Evolutionary conservation across 2,888 invertebrate genomes (phyloP).

Genomic region (Helleia helle): DNA sequence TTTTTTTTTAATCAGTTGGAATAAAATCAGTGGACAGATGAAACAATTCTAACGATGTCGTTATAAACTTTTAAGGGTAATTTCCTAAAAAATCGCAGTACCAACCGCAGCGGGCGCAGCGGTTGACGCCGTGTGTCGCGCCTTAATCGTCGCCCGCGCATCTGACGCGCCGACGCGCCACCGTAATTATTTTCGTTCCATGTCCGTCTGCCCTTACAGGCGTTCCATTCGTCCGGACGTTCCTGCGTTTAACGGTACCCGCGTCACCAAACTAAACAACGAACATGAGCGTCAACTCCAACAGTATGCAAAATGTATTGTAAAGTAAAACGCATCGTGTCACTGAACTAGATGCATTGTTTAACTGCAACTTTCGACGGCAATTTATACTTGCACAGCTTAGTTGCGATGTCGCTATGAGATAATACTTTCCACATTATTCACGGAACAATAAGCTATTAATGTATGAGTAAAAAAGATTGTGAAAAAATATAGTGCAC

Average conservation of each 20-base stretch:
- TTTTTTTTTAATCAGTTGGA: no score
- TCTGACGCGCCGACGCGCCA: constrained; percentile 19
- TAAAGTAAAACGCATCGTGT: constrained; percentile 3
- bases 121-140: not conserved
- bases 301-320: constrained; percentile 5
- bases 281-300: constrained; percentile 1
- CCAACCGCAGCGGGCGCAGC: not conserved
- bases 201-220: constrained; percentile 16
- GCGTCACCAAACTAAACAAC: constrained; percentile 8
- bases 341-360: constrained; percentile 8
- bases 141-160: constrained; percentile 11
- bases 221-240: constrained; percentile 15
- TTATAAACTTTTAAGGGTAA: no score
- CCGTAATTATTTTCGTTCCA: constrained; percentile 22
- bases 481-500: no score
- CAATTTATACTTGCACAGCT: not conserved
- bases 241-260: constrained; percentile 13
- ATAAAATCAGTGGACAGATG: no score
- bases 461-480: not conserved
- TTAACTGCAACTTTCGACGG: not conserved
- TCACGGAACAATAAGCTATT: not conserved
- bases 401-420: not conserved
- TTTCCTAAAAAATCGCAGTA: no score
- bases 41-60: no score
- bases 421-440: not conserved